Conservation (phyloP, 2,888 invertebrate species). For the Linnaemya vulpina region DNA sequence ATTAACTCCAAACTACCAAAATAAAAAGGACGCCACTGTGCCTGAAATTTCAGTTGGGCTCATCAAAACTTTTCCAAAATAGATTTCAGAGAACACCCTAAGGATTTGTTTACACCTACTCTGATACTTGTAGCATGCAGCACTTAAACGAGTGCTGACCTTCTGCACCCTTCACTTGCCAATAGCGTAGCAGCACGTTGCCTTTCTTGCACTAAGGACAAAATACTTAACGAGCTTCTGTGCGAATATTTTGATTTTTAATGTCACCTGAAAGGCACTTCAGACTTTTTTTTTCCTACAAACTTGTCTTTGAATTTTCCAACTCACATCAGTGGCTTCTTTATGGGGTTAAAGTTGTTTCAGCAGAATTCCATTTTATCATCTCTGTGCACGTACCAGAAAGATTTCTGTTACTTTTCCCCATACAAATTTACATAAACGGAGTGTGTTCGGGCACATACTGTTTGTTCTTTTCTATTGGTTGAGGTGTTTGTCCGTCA, state of each 20-base stretch:
- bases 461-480: conserved; percentile 9
- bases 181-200: conserved; percentile 50
- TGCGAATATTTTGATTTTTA: conserved; percentile 68
- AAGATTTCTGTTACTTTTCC: not conserved
- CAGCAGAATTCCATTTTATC: conserved; percentile 57
- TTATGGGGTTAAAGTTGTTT: conserved; percentile 61
- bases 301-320: conserved; percentile 39
- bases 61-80: not conserved
- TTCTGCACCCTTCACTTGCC: conserved; percentile 54
- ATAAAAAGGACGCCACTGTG: not conserved
- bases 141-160: conserved; percentile 68
- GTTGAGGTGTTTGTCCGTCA: conserved; percentile 27
- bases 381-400: conserved; percentile 33
- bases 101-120: conserved; percentile 1
- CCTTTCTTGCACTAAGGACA: conserved; percentile 49
- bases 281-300: conserved; percentile 52
- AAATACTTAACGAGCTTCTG: conserved; percentile 61
- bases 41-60: not conserved
- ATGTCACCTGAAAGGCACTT: conserved; percentile 71
- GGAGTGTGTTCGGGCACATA: not conserved
- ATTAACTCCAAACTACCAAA: not conserved
- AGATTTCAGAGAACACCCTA: not conserved
- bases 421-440: not conserved
- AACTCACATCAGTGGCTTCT: conserved; percentile 60
- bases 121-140: conserved; percentile 19